Base-by-base conservation (phyloP, 2,888 invertebrate species). In the Taphrorychus bicolor region DNA sequence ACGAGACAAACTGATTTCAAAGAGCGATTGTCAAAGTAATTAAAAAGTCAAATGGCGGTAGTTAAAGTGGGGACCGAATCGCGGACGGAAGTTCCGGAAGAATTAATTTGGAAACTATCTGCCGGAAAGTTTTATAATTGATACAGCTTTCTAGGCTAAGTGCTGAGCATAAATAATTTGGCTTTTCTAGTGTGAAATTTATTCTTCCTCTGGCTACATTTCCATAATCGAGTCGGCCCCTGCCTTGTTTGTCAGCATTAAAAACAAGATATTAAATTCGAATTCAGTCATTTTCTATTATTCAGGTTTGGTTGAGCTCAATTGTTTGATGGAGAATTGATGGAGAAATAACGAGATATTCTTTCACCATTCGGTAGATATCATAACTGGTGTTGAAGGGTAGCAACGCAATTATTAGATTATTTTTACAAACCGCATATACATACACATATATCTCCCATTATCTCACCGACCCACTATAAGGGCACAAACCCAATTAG, bases 81-180 rank as follows among this genome's bases (percentile, higher is more conserved):
- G 45, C 45, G 2, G 45, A 14, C 11, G 17, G 45, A 17, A 45
- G 17, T 17, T 45, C 45, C 19, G 51, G 19, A 51, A 51, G 51
- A 51, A 51, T 51, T 51, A 51, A 51, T 51, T 51, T 21, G 19
- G 17, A 51, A 51, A 51, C 51, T 51, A 51, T 51, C 51, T 21
- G 51, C 19, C 51, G 22, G 51, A 51, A 51, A 51, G 51, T 51
- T 51, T 51, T 51, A 21, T 51, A 51, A 51, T 51, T 51, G 51
- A 51, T 51, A 51, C 22, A 51, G 45, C 17, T 45, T 45, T 45
- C 45, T 45, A 17, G 45, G 45, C 45, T 45, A 45, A 45, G 45
- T 45, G 45, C 45, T 1, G 45, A 5, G 45, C 14, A 45, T 45
- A 45, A 45, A 45, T 45, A 45, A 45, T 45, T 45, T 17, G 32